Percentiles rank a stretch among this genome's conserved stretches.
Conservation (phyloP, 2,888 invertebrate genomes). For the Limnephilus auricula region DNA sequence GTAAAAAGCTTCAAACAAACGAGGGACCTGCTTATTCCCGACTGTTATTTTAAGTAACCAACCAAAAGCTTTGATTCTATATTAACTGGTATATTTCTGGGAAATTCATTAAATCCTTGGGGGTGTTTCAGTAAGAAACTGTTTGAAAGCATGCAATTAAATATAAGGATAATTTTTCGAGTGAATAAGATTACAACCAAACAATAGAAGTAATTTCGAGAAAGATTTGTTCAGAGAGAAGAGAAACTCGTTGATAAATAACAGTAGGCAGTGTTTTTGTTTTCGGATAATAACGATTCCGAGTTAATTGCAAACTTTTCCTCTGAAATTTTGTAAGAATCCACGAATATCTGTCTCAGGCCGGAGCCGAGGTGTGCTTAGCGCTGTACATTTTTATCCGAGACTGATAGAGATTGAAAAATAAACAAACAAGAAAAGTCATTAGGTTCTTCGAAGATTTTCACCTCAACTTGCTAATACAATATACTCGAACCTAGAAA, state of each 20-base stretch:
- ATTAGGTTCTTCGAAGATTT: conserved; percentile 21
- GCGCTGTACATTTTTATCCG: background rate
- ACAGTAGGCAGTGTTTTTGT: conserved; percentile 40
- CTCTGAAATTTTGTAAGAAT: background rate
- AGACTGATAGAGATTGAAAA: conserved; percentile 19
- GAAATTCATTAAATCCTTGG: background rate
- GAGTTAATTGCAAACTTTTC: conserved; percentile 45
- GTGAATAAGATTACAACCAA: conserved; percentile 41
- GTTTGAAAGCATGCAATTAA: conserved; percentile 23
- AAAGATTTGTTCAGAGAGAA: conserved; percentile 33
- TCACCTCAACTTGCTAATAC: background rate
- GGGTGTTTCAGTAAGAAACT: conserved; percentile 11
- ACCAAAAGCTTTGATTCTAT: background rate
- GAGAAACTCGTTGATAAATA: conserved; percentile 40
- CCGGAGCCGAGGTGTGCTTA: background rate
- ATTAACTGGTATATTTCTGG: conserved; percentile 10
- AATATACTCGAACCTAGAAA: background rate
- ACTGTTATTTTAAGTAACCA: background rate
- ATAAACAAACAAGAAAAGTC: conserved; percentile 41
- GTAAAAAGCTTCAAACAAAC: background rate
- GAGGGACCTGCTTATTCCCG: background rate
- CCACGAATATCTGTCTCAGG: background rate
- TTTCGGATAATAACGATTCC: conserved; percentile 37
- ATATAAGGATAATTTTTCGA: conserved; percentile 30
- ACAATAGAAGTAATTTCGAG: conserved; percentile 44